These are phyloP conservation scores for Lacerta bilineata DNA, from an alignment of 2,797 vertebrate species.

Conservation along the genomic window DNA sequence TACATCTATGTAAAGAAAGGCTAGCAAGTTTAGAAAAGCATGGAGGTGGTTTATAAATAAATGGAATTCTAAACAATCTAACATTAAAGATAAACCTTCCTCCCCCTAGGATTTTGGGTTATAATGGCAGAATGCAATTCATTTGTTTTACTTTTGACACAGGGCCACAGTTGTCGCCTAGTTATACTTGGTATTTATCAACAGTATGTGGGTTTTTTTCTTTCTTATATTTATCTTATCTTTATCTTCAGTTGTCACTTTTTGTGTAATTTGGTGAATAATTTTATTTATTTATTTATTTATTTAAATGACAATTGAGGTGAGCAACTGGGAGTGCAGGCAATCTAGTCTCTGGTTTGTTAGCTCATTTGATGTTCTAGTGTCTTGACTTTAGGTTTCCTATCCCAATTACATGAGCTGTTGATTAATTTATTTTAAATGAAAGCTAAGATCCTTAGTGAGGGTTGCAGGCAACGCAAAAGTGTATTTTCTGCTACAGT, in stretches of 20 bases:
- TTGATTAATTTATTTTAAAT: not conserved
- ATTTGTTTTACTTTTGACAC: no score
- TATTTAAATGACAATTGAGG: no score
- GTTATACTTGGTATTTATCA: not conserved
- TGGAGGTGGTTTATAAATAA: not conserved
- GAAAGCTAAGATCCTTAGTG: not conserved
- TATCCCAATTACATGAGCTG: not conserved
- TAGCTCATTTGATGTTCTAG: not conserved
- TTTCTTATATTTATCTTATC: not conserved
- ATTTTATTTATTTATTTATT: no score
- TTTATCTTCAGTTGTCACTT: not conserved
- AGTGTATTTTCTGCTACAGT: not conserved
- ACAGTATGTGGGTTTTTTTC: not conserved
- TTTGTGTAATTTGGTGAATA: not conserved
- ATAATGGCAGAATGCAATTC: no score
- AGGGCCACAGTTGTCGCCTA: no score
- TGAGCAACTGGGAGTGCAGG: no score
- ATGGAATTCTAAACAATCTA: not conserved
- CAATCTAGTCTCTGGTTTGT: not conserved
- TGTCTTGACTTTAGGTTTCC: not conserved
- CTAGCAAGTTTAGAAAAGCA: not conserved
- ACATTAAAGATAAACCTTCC: not conserved
- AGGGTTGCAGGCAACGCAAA: not conserved
- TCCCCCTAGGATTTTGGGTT: no score
- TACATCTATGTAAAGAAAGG: not conserved